Evolutionary conservation across 2,113 vertebrate species (phyloP).

Genomic region (Sprattus sprattus): DNA sequence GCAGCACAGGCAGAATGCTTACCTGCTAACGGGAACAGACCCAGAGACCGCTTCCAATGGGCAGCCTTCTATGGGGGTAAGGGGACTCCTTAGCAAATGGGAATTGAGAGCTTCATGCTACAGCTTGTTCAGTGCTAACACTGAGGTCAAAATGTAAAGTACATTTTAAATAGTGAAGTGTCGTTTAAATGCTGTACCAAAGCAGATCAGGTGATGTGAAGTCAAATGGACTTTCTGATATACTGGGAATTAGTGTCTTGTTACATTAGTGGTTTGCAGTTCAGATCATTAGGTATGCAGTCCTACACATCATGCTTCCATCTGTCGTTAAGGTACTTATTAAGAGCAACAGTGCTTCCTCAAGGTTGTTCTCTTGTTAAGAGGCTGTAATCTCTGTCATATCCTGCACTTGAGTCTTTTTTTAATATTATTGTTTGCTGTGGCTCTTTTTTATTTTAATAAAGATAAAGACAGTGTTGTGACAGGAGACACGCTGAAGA

Average conservation of each 20-base stretch:
- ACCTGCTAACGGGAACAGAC: background rate
- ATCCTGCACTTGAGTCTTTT: background rate
- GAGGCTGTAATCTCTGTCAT: background rate
- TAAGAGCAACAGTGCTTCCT: background rate
- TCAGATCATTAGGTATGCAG: background rate
- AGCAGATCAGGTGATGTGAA: background rate
- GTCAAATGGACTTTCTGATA: background rate
- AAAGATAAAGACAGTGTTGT: background rate
- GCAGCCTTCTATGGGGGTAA: too few relatives aligned
- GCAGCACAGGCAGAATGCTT: background rate
- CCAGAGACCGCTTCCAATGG: too few relatives aligned
- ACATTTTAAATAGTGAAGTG: background rate
- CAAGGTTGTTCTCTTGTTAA: background rate
- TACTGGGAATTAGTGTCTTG: background rate
- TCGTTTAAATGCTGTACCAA: background rate
- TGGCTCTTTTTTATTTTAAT: background rate
- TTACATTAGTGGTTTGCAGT: background rate
- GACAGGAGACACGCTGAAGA: background rate
- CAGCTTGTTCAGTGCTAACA: background rate
- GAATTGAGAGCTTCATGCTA: background rate
- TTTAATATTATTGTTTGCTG: background rate
- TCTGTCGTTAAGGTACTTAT: background rate
- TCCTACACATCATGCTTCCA: background rate
- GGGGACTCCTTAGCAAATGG: background rate
- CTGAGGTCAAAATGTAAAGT: background rate